Evolutionary conservation across 1,140 invertebrate species (phyloP).

Genomic region (Camponotus floridanus): DNA sequence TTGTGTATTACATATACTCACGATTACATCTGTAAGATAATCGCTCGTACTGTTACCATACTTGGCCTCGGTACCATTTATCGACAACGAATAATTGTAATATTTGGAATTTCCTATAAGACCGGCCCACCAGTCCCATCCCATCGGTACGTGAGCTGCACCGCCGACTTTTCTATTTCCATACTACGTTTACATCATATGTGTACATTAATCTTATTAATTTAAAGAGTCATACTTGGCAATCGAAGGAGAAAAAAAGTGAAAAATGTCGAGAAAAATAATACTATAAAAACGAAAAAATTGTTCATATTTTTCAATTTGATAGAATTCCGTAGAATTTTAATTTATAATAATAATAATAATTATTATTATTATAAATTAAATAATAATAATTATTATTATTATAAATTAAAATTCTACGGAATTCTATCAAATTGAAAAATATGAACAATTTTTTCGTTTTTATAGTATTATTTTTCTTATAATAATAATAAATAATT

Average conservation of each 20-base stretch:
- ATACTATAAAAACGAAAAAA: not conserved
- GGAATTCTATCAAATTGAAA: not conserved
- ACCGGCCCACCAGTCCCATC: constrained; percentile 94
- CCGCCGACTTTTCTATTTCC: constrained; percentile 87
- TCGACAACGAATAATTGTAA: constrained; percentile 95
- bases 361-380: no score
- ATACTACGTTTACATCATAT: constrained; percentile 86
- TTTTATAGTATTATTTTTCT: not conserved
- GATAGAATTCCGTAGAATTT: not conserved
- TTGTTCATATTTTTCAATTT: not conserved
- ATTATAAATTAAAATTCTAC: no score
- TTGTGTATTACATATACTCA: constrained; percentile 84
- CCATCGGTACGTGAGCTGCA: constrained; percentile 90
- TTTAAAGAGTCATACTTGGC: not conserved
- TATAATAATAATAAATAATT: no score
- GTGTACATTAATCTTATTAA: constrained; percentile 17
- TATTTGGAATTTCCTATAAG: constrained; percentile 95
- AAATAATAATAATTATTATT: no score
- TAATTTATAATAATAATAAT: no score
- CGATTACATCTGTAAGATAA: constrained; percentile 95
- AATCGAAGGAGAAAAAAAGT: not conserved
- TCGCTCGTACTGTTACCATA: constrained; percentile 87
- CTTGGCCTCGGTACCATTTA: constrained; percentile 90
- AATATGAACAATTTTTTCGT: not conserved
- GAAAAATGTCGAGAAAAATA: not conserved